A percentile compares a stretch with the other conserved stretches of the same genome.
Evolutionary conservation across 2,888 invertebrate genomes (phyloP).

Genomic region (Lissocephala sabroskyi): DNA sequence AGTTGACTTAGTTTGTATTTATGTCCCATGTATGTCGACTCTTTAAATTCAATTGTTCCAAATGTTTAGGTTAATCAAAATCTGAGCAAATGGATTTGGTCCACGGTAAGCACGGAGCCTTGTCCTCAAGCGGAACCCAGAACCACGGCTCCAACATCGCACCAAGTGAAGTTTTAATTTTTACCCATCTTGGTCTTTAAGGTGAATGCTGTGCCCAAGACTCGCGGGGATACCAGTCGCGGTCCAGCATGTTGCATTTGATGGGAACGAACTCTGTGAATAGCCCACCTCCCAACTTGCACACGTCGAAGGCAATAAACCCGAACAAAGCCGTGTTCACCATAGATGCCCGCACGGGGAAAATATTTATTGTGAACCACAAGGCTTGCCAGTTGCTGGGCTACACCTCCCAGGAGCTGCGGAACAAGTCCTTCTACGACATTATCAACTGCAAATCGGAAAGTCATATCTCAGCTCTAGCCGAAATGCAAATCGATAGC

Average conservation of each 20-base stretch:
- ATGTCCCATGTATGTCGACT: no score
- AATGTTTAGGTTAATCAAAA: no score
- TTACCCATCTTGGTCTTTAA: slow-evolving; percentile 1
- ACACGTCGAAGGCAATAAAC: slow-evolving; percentile 71
- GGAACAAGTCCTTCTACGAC: slow-evolving; percentile 74
- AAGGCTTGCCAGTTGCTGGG: slow-evolving; percentile 78
- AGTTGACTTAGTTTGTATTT: neutral
- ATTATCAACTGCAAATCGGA: slow-evolving; percentile 74
- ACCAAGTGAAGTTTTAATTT: neutral
- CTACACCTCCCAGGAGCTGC: slow-evolving; percentile 72
- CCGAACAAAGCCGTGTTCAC: slow-evolving; percentile 81
- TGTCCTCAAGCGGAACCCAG: neutral
- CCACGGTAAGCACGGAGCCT: neutral
- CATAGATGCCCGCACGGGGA: slow-evolving; percentile 77
- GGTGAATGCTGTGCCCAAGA: slow-evolving; percentile 13
- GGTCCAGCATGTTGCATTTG: slow-evolving; percentile 19
- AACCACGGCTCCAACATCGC: neutral
- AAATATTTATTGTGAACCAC: slow-evolving; percentile 80
- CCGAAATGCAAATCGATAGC: slow-evolving; percentile 74
- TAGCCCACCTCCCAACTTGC: slow-evolving; percentile 29
- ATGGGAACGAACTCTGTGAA: slow-evolving; percentile 27
- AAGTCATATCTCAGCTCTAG: slow-evolving; percentile 74
- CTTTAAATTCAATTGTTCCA: no score
- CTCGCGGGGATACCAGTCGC: slow-evolving; percentile 11
- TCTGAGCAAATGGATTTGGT: neutral